Evolutionary conservation across 2,113 vertebrate genomes (phyloP), one percentile per base, ranked within the genome.

Genomic region (Cynoglossus semilaevis): DNA sequence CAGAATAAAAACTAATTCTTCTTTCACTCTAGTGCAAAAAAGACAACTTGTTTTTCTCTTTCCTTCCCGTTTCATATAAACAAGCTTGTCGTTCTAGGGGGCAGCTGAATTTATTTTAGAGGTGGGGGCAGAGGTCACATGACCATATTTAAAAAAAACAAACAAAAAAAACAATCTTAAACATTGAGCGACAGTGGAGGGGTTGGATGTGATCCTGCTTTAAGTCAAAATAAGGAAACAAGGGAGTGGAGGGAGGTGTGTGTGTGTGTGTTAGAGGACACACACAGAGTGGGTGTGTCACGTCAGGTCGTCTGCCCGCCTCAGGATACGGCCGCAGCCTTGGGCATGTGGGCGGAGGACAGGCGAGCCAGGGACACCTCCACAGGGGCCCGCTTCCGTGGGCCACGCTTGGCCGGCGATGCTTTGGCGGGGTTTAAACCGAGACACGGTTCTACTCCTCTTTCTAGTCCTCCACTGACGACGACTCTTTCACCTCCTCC

Each of bases 11-110:
- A 92, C 86, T 91, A 94, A 94, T 92, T 94, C 91, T 94, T 94
- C 94, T 95, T 95, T 92, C 95, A 94, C 95, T 93, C 96, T 99
- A 99, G 96, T 99, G 96, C 96, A 99, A 99, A 92, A 89, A 90
- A 94, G 94, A 97, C 94, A 96, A 94, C 95, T 94, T 94, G 92
- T 91, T 94, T 92, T 70, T 76, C 56, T 60, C 54, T 38, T 45
- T 29, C 91, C 15, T 13, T 22, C 35, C 18, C 37, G 40, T 72
- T 73, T 63, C 63, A 43, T 91, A 91, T 87, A 80, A 76, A 82
- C 83, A 81, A 87, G 81, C 92, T 92, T 93, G 95, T 94, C 94
- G 90, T 94, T 91, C 93, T 95, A 95, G 91, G 92, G 76, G 74
- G 76, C 70, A 67, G 67, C 80, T 64, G 76, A 78, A 48, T 70